Evolutionary conservation across 2,797 vertebrate species (phyloP).

Genomic region (Enteromius afrohamiltoni): DNA sequence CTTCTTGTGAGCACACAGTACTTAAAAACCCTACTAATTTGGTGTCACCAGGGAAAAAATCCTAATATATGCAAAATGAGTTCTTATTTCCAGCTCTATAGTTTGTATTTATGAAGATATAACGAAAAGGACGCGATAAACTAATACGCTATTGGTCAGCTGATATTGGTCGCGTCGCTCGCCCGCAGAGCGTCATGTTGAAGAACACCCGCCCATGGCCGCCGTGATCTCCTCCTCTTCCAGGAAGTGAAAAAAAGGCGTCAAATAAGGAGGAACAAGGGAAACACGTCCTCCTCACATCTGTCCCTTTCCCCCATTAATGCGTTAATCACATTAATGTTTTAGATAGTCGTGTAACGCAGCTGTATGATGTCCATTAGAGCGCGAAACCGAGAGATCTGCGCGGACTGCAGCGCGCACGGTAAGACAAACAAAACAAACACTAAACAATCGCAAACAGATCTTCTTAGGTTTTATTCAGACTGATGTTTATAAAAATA

Average conservation of each 20-base stretch:
- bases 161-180: not conserved
- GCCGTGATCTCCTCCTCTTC: conserved; percentile 47
- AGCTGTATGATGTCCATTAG: conserved; percentile 87
- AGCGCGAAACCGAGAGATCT: conserved; percentile 92
- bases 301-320: conserved; percentile 5
- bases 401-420: conserved; percentile 94
- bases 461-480: not conserved
- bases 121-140: not conserved
- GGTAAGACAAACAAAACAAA: conserved; percentile 76
- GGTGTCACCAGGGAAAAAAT: not conserved
- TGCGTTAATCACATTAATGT: conserved; percentile 52
- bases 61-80: not conserved
- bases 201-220: conserved; percentile 25
- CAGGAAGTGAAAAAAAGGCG: conserved; percentile 57
- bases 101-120: not conserved
- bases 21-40: not conserved
- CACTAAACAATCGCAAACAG: conserved; percentile 16
- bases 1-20: not conserved
- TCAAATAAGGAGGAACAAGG: conserved; percentile 53
- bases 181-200: not conserved
- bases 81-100: not conserved
- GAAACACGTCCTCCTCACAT: conserved; percentile 44
- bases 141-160: not conserved
- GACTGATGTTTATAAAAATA: not conserved
- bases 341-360: conserved; percentile 55